Base-by-base conservation (phyloP, 2,797 vertebrate species). In the Pterois miles region DNA sequence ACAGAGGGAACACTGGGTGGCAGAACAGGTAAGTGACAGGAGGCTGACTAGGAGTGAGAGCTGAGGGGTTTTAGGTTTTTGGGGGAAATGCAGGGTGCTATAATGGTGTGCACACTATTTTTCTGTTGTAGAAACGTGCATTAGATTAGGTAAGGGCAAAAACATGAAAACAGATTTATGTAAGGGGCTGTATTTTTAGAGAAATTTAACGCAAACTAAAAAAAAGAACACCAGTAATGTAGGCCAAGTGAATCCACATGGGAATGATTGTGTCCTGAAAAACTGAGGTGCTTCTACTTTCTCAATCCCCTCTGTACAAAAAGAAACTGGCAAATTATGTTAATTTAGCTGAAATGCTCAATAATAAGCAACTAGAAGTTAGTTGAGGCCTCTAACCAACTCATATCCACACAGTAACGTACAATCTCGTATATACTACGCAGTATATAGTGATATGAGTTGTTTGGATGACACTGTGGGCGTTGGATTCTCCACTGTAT, bases 401-500 rank as follows among this genome's bases (percentile, higher is more conserved):
- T 93, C 90, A 92, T 90, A 93, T 88, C 79, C 73, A 87, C 82
- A 87, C 72, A 65, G 70, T 80, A 62, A 69, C 25, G 68, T 81
- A 69, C 43, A 81, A 50, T 36, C 63, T 43, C 46, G 70, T 81
- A 87, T 88, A 91, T 85, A 90, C 91, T 88, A 80, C 7, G 53
- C 78, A 80, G 83, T 92, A 91, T 90, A 87, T 88, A 86, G 87
- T 69, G 88, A 90, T 88, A 91, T 92, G 90, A 92, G 90, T 91
- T 89, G 89, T 89, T 86, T 76, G 75, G 79, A 91, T 91, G 91
- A 84, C 68, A 81, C 63, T 78, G 71, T 85, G 82, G 73, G 89
- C n/a, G 16, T 90, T 90, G 89, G 92, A 92, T 89, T 85, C 78
- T 88, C 76, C 81, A 91, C 93, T 93, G 92, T 93, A 94, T 94